These are phyloP conservation scores for Leptinotarsa undecemlineata DNA, from an alignment of 1,140 invertebrate species.

Conservation along the genomic window DNA sequence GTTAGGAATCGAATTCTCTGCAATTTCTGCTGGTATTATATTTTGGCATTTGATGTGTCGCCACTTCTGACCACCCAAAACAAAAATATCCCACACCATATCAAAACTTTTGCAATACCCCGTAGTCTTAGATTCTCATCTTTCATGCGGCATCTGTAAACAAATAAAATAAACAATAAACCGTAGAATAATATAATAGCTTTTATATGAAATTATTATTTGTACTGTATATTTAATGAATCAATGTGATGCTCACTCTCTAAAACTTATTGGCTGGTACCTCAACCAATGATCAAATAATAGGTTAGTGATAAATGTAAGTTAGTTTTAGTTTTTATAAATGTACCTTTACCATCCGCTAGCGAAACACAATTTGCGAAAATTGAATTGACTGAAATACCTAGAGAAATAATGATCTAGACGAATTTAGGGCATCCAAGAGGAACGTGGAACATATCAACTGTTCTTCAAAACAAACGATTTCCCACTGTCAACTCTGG, in stretches of 20 bases:
- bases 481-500: too few species aligned
- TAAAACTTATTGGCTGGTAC: constrained; percentile 15
- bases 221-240: constrained; percentile 27
- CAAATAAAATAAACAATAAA: constrained; percentile 29
- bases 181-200: constrained; percentile 25
- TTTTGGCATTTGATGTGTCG: background rate
- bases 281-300: constrained; percentile 12
- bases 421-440: too few species aligned
- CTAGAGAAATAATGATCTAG: background rate
- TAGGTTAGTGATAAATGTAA: constrained; percentile 27
- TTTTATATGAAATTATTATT: constrained; percentile 32
- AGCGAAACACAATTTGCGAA: background rate
- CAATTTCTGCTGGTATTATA: too few species aligned
- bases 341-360: constrained; percentile 3
- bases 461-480: too few species aligned
- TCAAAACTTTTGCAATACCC: constrained; percentile 5
- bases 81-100: constrained; percentile 21
- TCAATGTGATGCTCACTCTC: constrained; percentile 33
- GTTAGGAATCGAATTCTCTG: too few species aligned
- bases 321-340: constrained; percentile 20
- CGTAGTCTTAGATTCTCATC: background rate
- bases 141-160: background rate
- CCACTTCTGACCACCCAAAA: constrained; percentile 13
- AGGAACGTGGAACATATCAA: too few species aligned
- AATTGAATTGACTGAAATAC: background rate